Evolutionary conservation across 2,888 invertebrate species (phyloP).

Genomic region (Liopterus haemorrhoidalis): DNA sequence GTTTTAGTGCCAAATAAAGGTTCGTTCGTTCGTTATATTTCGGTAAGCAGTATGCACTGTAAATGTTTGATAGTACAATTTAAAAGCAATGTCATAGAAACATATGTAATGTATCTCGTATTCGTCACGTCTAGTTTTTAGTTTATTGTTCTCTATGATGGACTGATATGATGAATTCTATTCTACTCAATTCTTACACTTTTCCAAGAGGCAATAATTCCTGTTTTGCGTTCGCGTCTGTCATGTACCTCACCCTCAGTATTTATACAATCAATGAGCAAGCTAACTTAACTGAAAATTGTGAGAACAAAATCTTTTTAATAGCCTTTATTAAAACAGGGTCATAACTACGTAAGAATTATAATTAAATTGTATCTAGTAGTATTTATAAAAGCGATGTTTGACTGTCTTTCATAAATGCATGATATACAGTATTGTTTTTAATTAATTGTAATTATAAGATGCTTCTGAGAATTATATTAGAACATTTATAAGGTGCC

Average conservation of each 20-base stretch:
- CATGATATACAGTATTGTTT: slow-evolving; percentile 41
- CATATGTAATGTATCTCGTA: too few relatives aligned
- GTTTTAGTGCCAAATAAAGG: too few relatives aligned
- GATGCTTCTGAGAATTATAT: slow-evolving; percentile 26
- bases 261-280: slow-evolving; percentile 23
- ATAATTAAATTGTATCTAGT: slow-evolving; percentile 40
- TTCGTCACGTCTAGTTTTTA: too few relatives aligned
- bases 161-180: too few relatives aligned
- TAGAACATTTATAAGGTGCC: slow-evolving; percentile 22
- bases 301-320: slow-evolving; percentile 43
- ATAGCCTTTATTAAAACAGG: slow-evolving; percentile 48
- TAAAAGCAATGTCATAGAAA: too few relatives aligned
- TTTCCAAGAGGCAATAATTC: too few relatives aligned
- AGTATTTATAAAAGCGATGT: slow-evolving; percentile 37
- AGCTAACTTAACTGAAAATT: slow-evolving; percentile 23
- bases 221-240: slow-evolving; percentile 4
- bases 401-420: slow-evolving; percentile 36
- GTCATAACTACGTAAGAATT: slow-evolving; percentile 45
- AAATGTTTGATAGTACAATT: too few relatives aligned
- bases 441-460: slow-evolving; percentile 37
- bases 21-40: too few relatives aligned
- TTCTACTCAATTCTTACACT: too few relatives aligned
- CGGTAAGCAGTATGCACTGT: too few relatives aligned
- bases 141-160: too few relatives aligned
- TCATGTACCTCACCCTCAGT: slow-evolving; percentile 24